These are phyloP conservation scores for Automeris io DNA, from an alignment of 2,888 invertebrate species.

Conservation along the genomic window DNA sequence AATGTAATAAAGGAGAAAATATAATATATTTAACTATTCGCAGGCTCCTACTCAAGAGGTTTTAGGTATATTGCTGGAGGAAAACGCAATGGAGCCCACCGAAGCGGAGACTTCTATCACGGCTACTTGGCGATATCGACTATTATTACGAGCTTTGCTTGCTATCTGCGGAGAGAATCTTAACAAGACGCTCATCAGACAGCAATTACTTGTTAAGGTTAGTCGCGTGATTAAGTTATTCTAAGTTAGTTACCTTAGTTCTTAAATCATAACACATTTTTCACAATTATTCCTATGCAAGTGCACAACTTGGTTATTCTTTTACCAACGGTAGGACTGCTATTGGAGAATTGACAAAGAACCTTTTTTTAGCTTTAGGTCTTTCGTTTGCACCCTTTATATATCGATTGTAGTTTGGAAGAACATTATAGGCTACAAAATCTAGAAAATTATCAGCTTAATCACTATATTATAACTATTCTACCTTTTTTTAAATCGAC, in stretches of 20 bases:
- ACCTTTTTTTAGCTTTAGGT: too few relatives aligned
- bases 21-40: background rate
- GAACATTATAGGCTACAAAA: too few relatives aligned
- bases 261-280: too few relatives aligned
- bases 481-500: too few relatives aligned
- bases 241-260: background rate
- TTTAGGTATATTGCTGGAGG: conserved; percentile 63
- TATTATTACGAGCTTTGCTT: conserved; percentile 91
- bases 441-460: too few relatives aligned
- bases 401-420: too few relatives aligned
- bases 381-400: too few relatives aligned
- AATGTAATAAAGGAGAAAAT: background rate
- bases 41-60: conserved; percentile 64
- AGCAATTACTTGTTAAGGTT: conserved; percentile 92
- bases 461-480: too few relatives aligned
- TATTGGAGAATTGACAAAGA: too few relatives aligned
- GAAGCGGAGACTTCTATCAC: conserved; percentile 78
- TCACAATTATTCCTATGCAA: too few relatives aligned
- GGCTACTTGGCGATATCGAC: conserved; percentile 85
- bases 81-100: conserved; percentile 36
- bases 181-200: conserved; percentile 86
- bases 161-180: conserved; percentile 90
- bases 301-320: too few relatives aligned
- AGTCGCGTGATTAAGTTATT: background rate
- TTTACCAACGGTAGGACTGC: too few relatives aligned